A percentile compares a stretch with the other conserved stretches of the same genome.
Evolutionary conservation across 2,113 vertebrate species (phyloP).

Genomic region (Macrotis lagotis): DNA sequence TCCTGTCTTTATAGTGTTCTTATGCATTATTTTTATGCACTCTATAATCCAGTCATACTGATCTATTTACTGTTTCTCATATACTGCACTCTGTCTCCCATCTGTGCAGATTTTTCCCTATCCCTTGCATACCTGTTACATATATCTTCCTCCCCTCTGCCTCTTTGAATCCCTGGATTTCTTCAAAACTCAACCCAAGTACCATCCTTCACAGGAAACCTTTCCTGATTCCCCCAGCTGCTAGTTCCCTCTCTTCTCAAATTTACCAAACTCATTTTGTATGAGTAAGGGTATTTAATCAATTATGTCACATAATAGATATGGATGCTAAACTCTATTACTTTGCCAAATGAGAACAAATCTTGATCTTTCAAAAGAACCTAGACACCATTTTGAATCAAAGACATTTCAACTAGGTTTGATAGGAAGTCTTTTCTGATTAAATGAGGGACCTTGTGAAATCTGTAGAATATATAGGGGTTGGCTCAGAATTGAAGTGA

Average conservation of each 20-base stretch:
- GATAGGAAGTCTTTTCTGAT: not conserved
- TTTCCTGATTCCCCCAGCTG: too few species aligned
- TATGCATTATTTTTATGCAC: not conserved
- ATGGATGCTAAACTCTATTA: not conserved
- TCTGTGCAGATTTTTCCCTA: not conserved
- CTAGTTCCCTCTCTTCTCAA: not conserved
- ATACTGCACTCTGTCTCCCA: not conserved
- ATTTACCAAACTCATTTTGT: not conserved
- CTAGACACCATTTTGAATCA: not conserved
- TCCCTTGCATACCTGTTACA: not conserved
- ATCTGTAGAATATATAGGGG: not conserved
- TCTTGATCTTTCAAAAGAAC: not conserved
- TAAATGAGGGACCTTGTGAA: not conserved
- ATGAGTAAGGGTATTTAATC: not conserved
- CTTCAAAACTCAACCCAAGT: not conserved
- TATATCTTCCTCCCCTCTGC: not conserved
- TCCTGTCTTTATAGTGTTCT: not conserved
- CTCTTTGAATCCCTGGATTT: not conserved
- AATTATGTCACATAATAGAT: not conserved
- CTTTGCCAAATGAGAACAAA: not conserved
- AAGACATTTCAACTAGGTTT: not conserved
- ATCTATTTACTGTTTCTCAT: not conserved
- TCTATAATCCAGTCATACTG: not conserved
- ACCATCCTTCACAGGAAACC: too few species aligned
- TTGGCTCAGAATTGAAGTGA: not conserved